A percentile compares a stretch with the other conserved stretches of the same genome.
phyloP scores from a whole-genome alignment of 2,888 invertebrate species.

The Taenaris catops region DNA sequence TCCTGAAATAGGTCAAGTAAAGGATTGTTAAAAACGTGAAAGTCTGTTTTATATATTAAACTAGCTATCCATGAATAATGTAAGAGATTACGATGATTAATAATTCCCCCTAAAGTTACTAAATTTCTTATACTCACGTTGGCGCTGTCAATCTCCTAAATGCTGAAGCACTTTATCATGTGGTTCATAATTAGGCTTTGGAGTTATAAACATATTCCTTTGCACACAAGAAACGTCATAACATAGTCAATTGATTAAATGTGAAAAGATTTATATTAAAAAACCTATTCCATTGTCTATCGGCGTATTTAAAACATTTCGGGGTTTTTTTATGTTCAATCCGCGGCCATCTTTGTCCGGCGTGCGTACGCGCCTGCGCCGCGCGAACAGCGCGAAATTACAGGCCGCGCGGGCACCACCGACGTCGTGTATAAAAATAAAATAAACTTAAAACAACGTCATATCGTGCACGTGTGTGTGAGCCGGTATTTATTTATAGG shows the following conservation, averaged over 20 bases:
- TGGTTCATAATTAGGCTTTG: conserved; percentile 45
- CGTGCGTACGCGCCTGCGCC: conserved; percentile 75
- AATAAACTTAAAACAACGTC: conserved; percentile 78
- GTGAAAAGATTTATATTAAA: conserved; percentile 5
- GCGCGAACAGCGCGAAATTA: conserved; percentile 77
- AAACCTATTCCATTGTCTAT: conserved; percentile 10
- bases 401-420: conserved; percentile 64
- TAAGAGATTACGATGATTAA: too few species aligned
- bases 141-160: conserved; percentile 52
- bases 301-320: conserved; percentile 4
- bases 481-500: conserved; percentile 78
- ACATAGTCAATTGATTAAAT: conserved; percentile 4
- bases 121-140: conserved; percentile 60
- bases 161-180: conserved; percentile 44
- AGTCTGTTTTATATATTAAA: too few species aligned
- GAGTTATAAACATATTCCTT: conserved; percentile 49
- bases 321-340: conserved; percentile 17
- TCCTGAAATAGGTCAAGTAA: too few species aligned
- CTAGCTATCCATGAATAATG: too few species aligned
- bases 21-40: too few species aligned
- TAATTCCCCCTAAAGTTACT: too few species aligned
- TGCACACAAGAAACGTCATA: conserved; percentile 14
- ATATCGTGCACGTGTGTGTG: conserved; percentile 74
- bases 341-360: conserved; percentile 65
- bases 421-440: conserved; percentile 74